phyloP scores from a whole-genome alignment of 2,888 invertebrate genomes.

The Drosophila suboccidentalis region DNA sequence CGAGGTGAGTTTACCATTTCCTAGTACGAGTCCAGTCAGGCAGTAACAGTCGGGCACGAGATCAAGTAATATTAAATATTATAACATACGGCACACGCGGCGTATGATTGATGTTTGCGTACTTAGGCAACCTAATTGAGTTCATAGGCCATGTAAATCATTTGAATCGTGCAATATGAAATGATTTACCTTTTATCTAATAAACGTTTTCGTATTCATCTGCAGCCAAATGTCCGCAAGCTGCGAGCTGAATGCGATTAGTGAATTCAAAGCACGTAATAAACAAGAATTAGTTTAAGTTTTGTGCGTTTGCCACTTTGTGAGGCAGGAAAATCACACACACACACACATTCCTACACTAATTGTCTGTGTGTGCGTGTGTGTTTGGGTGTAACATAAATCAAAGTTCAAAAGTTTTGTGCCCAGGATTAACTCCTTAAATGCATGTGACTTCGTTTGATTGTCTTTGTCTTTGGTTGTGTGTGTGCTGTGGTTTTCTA shows the following conservation, averaged over 20 bases:
- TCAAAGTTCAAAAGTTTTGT: constrained; percentile 77
- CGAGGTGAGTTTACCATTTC: constrained; percentile 57
- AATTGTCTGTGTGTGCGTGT: constrained; percentile 55
- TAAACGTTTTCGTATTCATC: constrained; percentile 20
- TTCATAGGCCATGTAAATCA: constrained; percentile 23
- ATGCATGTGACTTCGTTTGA: constrained; percentile 59
- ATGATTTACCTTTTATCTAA: constrained; percentile 40
- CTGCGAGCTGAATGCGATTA: constrained; percentile 22
- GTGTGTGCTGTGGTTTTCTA: constrained; percentile 62
- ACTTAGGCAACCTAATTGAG: constrained; percentile 11
- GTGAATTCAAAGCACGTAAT: constrained; percentile 71
- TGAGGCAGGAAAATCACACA: not conserved
- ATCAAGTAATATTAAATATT: constrained; percentile 25
- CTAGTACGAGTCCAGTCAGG: not conserved
- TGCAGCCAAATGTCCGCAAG: constrained; percentile 34
- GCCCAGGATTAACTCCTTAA: constrained; percentile 70
- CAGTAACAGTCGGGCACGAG: constrained; percentile 47
- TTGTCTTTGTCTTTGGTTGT: constrained; percentile 9
- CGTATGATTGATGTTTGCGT: constrained; percentile 61
- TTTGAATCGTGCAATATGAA: constrained; percentile 32
- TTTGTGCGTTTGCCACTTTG: constrained; percentile 52
- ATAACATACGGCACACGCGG: constrained; percentile 32
- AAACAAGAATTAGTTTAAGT: constrained; percentile 64
- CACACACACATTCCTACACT: constrained; percentile 29
- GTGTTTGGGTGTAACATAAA: constrained; percentile 73